Base-by-base conservation (phyloP, 2,113 vertebrate genomes). In the Thryonomys swinderianus region DNA sequence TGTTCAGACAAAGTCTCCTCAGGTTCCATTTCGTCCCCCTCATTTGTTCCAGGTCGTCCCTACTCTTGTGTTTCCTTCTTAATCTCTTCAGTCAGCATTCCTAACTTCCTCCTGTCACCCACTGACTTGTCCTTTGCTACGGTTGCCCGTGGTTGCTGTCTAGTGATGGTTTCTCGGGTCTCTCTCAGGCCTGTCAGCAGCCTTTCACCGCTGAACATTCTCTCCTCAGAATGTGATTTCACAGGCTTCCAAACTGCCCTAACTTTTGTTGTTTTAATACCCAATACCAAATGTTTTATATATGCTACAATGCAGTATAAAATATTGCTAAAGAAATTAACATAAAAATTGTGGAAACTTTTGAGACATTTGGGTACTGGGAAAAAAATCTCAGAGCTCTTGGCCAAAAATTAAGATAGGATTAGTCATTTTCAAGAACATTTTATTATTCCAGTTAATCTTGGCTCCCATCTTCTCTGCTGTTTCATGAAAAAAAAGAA, bases 371-470 rank as follows among this genome's bases (percentile, higher is more conserved):
- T 95, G 8, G 21, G 34, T 81, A 55, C 14, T 45, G n/a, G 30
- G 7, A 20, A 94, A 92, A 83, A 27, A 73, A 13, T 32, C 51
- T 73, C 30, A 91, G 14, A 9, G 37, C 45, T 73, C 62, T 86
- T 95, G 48, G 45, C 21, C 45, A 86, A 91, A 91, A 73, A 62
- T 64, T 81, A 45, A 64, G 64, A 86, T 40, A 80, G 55, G 7
- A 74, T 81, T 91, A 66, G 20, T 80, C 81, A 53, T 57, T 83
- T 69, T 80, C 5, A 85, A 92, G 88, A 84, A 90, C 42, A 80
- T 74, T 59, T 55, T 83, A 51, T 87, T 92, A 3, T 55, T 79
- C 20, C 3, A 62, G 74, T 90, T 90, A 92, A 95, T 80, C 16
- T 62, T 55, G 12, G 18, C 5, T 74, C n/a, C 71, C 17, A 45